phyloP scores from a whole-genome alignment of 1,140 invertebrate genomes.

The Mamestra configurata region DNA sequence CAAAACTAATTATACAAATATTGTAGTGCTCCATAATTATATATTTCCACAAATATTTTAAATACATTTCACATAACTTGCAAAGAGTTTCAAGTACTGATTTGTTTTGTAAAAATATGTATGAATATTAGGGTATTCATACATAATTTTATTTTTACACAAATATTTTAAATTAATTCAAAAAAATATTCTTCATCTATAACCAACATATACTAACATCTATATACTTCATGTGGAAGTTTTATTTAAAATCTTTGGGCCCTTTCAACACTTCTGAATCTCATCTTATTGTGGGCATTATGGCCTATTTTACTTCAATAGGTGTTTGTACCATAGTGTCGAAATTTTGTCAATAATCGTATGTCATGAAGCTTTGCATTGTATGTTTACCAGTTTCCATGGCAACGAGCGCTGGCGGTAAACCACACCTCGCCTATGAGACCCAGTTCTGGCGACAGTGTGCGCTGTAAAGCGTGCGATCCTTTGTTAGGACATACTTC shows the following conservation, averaged over 20 bases:
- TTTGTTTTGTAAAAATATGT: too few species aligned
- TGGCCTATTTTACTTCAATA: background rate
- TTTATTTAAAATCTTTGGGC: too few species aligned
- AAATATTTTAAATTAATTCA: too few species aligned
- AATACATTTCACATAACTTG: too few species aligned
- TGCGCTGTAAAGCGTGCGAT: slow-evolving; percentile 49
- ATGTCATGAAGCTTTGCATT: slow-evolving; percentile 59
- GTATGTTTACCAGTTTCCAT: slow-evolving; percentile 75
- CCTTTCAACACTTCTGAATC: background rate
- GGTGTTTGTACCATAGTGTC: slow-evolving; percentile 44
- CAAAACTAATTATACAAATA: background rate
- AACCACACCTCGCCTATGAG: slow-evolving; percentile 78
- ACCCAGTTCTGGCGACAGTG: slow-evolving; percentile 66
- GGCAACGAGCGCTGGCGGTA: slow-evolving; percentile 65
- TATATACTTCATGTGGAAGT: too few species aligned
- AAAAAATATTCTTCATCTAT: background rate
- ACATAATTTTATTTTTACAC: too few species aligned
- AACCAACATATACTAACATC: too few species aligned
- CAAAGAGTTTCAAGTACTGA: too few species aligned
- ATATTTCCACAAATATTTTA: too few species aligned
- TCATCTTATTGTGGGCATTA: background rate
- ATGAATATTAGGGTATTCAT: too few species aligned
- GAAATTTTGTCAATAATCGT: slow-evolving; percentile 79
- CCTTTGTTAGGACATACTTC: slow-evolving; percentile 43
- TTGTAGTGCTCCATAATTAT: too few species aligned